Conservation (phyloP, 2,113 vertebrate genomes). For the Oreotragus oreotragus region DNA sequence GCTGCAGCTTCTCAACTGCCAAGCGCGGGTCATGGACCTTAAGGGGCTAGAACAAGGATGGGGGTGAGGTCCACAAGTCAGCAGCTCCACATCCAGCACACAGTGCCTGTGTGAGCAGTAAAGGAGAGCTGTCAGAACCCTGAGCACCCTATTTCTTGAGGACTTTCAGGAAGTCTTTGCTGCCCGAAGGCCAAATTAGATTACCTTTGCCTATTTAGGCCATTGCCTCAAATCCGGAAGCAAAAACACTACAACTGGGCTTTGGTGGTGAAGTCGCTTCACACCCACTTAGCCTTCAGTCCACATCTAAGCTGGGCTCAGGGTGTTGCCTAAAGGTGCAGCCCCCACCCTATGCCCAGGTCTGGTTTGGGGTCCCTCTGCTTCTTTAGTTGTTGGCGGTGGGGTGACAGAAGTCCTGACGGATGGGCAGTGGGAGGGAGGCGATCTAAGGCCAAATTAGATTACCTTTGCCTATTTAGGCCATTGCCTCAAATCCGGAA, state of each 20-base stretch:
- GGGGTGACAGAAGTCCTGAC: not conserved
- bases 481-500: not conserved
- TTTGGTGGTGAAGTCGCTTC: not conserved
- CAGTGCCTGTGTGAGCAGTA: rapidly evolving
- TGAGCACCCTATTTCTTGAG: not conserved
- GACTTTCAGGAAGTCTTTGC: not conserved
- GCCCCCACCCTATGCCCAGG: not conserved
- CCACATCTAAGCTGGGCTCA: not conserved
- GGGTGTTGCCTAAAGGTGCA: not conserved
- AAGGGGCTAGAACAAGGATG: not conserved
- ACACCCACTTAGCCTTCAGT: not conserved
- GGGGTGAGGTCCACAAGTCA: not conserved
- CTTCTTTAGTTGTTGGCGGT: not conserved
- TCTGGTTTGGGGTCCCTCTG: not conserved
- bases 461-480: not conserved
- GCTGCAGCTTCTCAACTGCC: not conserved
- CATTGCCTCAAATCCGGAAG: not conserved
- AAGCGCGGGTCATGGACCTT: not conserved
- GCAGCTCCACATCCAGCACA: not conserved
- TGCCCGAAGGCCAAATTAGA: not conserved
- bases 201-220: not conserved
- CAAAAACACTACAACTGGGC: not conserved
- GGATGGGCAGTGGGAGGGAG: too few species aligned
- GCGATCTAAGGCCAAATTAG: not conserved
- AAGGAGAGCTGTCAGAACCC: not conserved